Conservation (phyloP, 2,888 invertebrate species). For the Heliconius sara region DNA sequence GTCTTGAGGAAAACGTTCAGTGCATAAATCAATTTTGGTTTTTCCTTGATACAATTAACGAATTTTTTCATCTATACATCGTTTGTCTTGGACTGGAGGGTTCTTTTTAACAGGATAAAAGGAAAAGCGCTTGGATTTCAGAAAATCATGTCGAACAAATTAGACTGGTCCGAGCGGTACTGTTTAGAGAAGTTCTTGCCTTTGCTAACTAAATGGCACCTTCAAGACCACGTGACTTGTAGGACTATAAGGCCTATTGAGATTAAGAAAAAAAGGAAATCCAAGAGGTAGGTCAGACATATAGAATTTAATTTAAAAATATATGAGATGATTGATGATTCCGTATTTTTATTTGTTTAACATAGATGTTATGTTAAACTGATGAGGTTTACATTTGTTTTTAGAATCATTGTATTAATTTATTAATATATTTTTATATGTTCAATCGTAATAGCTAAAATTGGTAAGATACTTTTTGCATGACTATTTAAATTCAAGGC, state of each 20-base stretch:
- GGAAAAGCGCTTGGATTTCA: constrained; percentile 58
- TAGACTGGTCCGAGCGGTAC: constrained; percentile 90
- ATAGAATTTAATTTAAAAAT: neutral
- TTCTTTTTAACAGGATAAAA: constrained; percentile 15
- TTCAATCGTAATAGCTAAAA: neutral
- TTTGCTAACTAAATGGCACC: constrained; percentile 90
- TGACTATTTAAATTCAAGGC: too few relatives aligned
- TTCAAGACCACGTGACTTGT: constrained; percentile 71
- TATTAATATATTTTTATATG: too few relatives aligned
- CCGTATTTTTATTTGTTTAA: too few relatives aligned
- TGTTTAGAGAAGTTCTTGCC: constrained; percentile 91
- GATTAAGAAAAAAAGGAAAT: constrained; percentile 79
- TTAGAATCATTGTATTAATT: too few relatives aligned
- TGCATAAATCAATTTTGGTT: constrained; percentile 16
- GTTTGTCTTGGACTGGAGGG: neutral
- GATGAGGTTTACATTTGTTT: too few relatives aligned
- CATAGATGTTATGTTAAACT: too few relatives aligned
- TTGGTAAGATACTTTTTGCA: neutral
- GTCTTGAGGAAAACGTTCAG: constrained; percentile 25
- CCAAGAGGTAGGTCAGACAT: constrained; percentile 71
- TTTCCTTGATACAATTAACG: constrained; percentile 8
- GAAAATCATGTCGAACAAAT: constrained; percentile 86
- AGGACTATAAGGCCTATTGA: constrained; percentile 65
- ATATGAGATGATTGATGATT: too few relatives aligned
- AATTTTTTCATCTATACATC: constrained; percentile 6